phyloP scores from a whole-genome alignment of 2,113 vertebrate species.

The Cebus imitator region DNA sequence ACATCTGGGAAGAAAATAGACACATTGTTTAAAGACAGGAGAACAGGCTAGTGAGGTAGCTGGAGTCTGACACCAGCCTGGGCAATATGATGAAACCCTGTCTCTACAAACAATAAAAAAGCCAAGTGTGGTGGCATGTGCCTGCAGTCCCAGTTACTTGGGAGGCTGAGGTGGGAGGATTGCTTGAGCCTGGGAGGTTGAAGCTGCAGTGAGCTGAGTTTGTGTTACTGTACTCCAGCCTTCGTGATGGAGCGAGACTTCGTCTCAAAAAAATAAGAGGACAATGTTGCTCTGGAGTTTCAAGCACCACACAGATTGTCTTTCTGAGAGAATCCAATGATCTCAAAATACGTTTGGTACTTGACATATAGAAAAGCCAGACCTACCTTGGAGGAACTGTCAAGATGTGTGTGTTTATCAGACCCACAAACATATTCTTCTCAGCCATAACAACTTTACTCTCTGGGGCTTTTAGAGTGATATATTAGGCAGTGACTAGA shows the following conservation, averaged over 20 bases:
- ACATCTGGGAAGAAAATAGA: constrained; percentile 32
- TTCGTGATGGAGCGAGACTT: too few relatives aligned
- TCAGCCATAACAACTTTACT: not conserved
- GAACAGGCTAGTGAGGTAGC: not conserved
- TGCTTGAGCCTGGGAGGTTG: too few relatives aligned
- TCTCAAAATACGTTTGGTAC: not conserved
- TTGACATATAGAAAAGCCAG: not conserved
- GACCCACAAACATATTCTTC: not conserved
- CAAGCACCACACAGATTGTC: not conserved
- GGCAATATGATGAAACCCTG: too few relatives aligned
- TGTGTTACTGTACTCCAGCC: too few relatives aligned
- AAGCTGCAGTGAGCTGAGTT: too few relatives aligned
- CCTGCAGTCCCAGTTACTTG: too few relatives aligned
- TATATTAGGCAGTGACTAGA: not conserved
- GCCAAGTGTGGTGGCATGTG: too few relatives aligned
- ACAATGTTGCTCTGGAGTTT: not conserved
- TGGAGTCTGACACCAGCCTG: too few relatives aligned
- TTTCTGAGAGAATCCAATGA: not conserved
- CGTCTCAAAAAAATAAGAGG: too few relatives aligned
- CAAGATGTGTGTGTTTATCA: constrained; percentile 20
- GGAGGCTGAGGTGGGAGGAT: too few relatives aligned
- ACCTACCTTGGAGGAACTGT: not conserved
- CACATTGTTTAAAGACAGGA: not conserved
- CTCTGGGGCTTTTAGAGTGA: not conserved
- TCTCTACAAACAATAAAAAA: too few relatives aligned